Conservation (phyloP, 2,113 vertebrate species). For the Catharus fuscescens region DNA sequence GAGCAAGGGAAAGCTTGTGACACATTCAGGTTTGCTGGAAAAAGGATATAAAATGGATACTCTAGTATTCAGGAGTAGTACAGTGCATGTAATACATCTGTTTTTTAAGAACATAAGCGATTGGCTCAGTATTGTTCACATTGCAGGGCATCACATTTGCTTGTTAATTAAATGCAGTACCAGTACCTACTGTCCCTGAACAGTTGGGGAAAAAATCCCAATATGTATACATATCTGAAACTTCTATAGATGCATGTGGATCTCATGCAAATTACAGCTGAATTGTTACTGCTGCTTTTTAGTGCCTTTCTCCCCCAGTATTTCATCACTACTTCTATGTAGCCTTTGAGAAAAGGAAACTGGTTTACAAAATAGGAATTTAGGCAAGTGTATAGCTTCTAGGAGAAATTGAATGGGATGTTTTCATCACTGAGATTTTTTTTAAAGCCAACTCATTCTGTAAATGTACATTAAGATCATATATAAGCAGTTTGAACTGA, state of each 20-base stretch:
- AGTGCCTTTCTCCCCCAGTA: background rate
- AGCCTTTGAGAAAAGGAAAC: conserved; percentile 8
- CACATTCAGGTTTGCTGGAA: conserved; percentile 48
- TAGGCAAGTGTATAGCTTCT: background rate
- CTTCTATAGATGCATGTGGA: conserved; percentile 59
- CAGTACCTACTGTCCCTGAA: conserved; percentile 68
- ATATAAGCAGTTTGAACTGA: background rate
- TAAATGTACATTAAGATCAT: background rate
- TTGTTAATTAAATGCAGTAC: conserved; percentile 80
- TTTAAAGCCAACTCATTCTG: conserved; percentile 29
- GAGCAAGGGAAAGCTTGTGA: conserved; percentile 22
- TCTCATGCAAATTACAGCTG: conserved; percentile 55
- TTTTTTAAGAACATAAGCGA: conserved; percentile 63
- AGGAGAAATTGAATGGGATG: conserved; percentile 40
- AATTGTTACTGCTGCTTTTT: conserved; percentile 37
- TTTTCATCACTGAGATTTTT: conserved; percentile 31
- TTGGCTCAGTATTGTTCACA: conserved; percentile 73
- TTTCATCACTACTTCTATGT: background rate
- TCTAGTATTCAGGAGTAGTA: conserved; percentile 45
- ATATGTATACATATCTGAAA: conserved; percentile 66
- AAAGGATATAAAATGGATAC: conserved; percentile 57
- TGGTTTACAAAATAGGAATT: conserved; percentile 14
- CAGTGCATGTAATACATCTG: conserved; percentile 68
- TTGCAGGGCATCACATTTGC: conserved; percentile 72
- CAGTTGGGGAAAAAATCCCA: conserved; percentile 61